Percentiles rank a stretch among this genome's conserved stretches.
Evolutionary conservation across 2,113 vertebrate species (phyloP).

Genomic region (Kryptolebias marmoratus): DNA sequence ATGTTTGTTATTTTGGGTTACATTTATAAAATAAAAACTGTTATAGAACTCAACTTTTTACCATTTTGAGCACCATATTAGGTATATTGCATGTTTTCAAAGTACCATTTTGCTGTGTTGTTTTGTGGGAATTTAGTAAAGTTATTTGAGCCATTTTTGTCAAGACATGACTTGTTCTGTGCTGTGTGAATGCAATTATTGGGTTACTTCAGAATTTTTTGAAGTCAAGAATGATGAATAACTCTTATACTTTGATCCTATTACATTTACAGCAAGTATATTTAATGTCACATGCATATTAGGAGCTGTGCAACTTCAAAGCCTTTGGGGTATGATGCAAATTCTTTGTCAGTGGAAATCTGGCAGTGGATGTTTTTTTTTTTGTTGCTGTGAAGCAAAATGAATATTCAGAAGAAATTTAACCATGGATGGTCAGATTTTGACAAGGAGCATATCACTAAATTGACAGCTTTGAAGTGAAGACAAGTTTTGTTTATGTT

Average conservation of each 20-base stretch:
- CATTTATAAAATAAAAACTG: no score
- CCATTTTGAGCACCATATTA: no score
- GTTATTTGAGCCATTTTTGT: no score
- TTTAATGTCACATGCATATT: constrained; percentile 16
- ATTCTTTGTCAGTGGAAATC: constrained; percentile 1
- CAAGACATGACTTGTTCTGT: no score
- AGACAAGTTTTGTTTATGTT: constrained; percentile 31
- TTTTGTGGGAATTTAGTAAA: no score
- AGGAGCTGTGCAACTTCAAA: neutral
- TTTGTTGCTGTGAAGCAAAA: constrained; percentile 29
- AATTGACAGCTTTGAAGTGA: constrained; percentile 19
- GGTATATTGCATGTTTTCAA: no score
- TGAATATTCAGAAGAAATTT: constrained; percentile 53
- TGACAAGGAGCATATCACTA: constrained; percentile 7
- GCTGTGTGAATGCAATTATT: constrained; percentile 9
- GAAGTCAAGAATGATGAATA: neutral
- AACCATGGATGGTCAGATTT: neutral
- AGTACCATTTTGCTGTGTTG: no score
- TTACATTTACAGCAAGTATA: neutral
- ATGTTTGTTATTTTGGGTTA: no score
- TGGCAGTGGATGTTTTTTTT: neutral
- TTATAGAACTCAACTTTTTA: no score
- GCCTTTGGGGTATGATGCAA: neutral
- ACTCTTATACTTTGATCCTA: neutral
- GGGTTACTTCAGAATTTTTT: neutral